Base-by-base conservation (phyloP, 2,888 invertebrate genomes). In the Sphaeridia pumilis region DNA sequence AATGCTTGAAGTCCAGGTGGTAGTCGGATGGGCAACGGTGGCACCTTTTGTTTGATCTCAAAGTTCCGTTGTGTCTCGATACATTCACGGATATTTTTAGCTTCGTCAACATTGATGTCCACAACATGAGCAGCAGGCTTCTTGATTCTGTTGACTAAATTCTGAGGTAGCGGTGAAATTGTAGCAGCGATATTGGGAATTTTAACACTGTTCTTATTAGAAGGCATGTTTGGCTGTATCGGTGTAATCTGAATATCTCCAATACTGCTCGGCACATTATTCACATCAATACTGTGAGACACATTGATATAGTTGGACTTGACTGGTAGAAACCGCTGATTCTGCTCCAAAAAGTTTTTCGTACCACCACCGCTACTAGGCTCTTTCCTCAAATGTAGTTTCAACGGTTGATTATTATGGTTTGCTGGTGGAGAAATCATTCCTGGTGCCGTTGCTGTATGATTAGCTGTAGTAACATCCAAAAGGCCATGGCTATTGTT, bases 81-180 rank as follows among this genome's bases (percentile, higher is more conserved):
- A n/a, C n/a, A n/a, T n/a, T n/a, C n/a, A n/a, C n/a, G n/a, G n/a
- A n/a, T n/a, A n/a, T n/a, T 17, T 20, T 20, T 38, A 17, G 12
- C 38, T n/a, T 52, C 52, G 25, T 51, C 55, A 35, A 51, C 48
- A 21, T 46, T 36, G 31, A 47, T 42, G 24, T 52, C 47, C 1
- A 51, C 45, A 12, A 41, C 44, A 31, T 31, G 36, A n/a, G 26
- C 48, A 1, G 42, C 46, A 35, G 47, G 52, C n/a, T 52, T 46
- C 20, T 47, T 24, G 17, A 52, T 35, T 43, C 47, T 47, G n/a
- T 46, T 34, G 25, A 52, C 25, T 35, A 52, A 31, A 31, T 46
- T 42, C 4, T 42, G 52, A 38, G n/a, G n/a, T n/a, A n/a, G n/a
- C n/a, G n/a, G n/a, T n/a, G n/a, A n/a, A n/a, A n/a, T n/a, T n/a